These are phyloP conservation scores for Parnassius smintheus DNA, from an alignment of 2,888 invertebrate species.

Conservation along the genomic window DNA sequence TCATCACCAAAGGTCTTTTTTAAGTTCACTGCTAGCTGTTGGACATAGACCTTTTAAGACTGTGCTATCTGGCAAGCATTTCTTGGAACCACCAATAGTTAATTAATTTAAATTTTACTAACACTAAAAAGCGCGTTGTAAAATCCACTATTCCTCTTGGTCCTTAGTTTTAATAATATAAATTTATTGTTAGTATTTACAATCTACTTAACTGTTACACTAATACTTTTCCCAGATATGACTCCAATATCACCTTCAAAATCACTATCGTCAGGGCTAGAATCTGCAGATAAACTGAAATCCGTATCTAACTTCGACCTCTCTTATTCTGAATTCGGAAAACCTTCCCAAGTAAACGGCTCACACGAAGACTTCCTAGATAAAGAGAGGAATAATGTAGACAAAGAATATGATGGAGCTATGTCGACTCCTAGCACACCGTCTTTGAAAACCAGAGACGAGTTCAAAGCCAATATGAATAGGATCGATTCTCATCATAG, in stretches of 20 bases:
- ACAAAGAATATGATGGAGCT: slow-evolving; percentile 42
- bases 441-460: slow-evolving; percentile 41
- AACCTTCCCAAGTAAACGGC: slow-evolving; percentile 50
- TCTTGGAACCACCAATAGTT: no score
- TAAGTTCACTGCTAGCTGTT: no score
- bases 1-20: no score
- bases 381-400: slow-evolving; percentile 49
- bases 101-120: no score
- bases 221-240: slow-evolving; percentile 35
- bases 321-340: slow-evolving; percentile 42
- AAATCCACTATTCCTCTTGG: no score
- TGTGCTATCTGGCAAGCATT: no score
- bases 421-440: slow-evolving; percentile 32
- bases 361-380: slow-evolving; percentile 58
- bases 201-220: neutral
- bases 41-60: no score
- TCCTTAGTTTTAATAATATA: no score
- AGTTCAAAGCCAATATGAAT: slow-evolving; percentile 74
- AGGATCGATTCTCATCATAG: slow-evolving; percentile 75
- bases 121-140: no score
- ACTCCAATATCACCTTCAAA: slow-evolving; percentile 50
- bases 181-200: no score
- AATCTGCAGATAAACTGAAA: slow-evolving; percentile 42
- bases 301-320: slow-evolving; percentile 61
- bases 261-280: slow-evolving; percentile 59